Evolutionary conservation across 2,797 vertebrate genomes (phyloP), one percentile per base, ranked within the genome.

Genomic region (Phrynocephalus guinanensis): DNA sequence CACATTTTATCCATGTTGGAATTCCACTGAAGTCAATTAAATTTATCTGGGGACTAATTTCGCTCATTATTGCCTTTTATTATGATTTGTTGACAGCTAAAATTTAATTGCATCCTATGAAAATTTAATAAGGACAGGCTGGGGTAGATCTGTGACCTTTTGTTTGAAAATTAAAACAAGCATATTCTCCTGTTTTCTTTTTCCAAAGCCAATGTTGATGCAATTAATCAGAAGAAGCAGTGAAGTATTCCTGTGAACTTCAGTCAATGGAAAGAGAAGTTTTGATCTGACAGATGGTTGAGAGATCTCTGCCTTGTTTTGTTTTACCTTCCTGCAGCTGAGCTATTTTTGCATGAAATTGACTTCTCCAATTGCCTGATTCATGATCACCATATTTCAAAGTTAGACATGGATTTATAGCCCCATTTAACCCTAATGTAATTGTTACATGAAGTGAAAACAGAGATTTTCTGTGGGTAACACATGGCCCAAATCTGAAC

Each of bases 71-170:
- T 88, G n/a, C 83, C 44, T 44, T 92, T 88, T 89, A 75, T 1
- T 91, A 86, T 87, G 82, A 92, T 89, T 38, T 91, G 79, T 83
- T 88, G 13, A 81, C 56, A 91, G n/a, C 77, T 80, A 87, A 3
- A 88, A 90, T 95, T 95, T 93, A 94, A 92, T 91, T 90, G 33
- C 38, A 88, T 89, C 83, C 67, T 6, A 88, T 88, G 33, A 91
- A 93, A 90, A 92, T 89, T 95, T 94, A 93, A 86, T 89, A 93
- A 87, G 16, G 67, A 85, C 33, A 85, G 5, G 67, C 68, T 93
- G n/a, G 89, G 80, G 93, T 92, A 52, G 89, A 92, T 60, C 2
- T 13, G 8, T 88, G 71, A 94, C 70, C 48, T 94, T 93, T 85
- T 44, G 6, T 80, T 93, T 90, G 52, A 90, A 94, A 93, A 72